Base-by-base conservation (phyloP, 1,140 invertebrate species). In the Procambarus virginalis region DNA sequence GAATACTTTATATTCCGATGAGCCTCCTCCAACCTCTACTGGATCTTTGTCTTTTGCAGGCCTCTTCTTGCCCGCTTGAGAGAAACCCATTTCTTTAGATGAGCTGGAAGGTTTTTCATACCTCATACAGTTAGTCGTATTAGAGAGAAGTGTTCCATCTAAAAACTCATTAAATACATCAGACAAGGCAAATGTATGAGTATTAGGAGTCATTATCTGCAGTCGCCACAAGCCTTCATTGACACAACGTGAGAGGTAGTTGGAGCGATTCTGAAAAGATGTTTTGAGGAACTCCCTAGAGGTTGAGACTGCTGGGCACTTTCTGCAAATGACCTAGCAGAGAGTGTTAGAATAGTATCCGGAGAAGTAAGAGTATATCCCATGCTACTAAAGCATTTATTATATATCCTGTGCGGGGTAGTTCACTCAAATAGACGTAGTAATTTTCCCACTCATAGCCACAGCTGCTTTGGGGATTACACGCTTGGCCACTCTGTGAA, bases 321-420 rank as follows among this genome's bases (percentile, higher is more conserved):
- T 49, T 83, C n/a, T 34, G 49, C 78, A 58, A 64, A 89, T 2
- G n/a, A 64, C 58, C 84, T 51, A 4, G 81, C 70, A 49, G 81
- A 51, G 46, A 49, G 60, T 8, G 60, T n/a, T 8, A 89, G 64
- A 14, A 89, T 45, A 8, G 76, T 77, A n/a, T 89, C 88, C 76
- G 75, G 20, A 89, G 73, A 20, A 89, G 60, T 34, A 89, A n/a
- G 76, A 89, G n/a, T 45, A 89, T 84, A 51, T 89, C 88, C 88
- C 88, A 89, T 45, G 88, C 88, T 46, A 89, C 88, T 34, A 89
- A 48, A 12, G 88, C 75, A 49, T 89, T 89, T 58, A 89, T 89
- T 22, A 89, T 22, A 81, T 84, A 89, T 34, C 88, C 88, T 34
- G 88, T 89, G 55, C 82, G 81, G 17, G 88, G 88, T 9, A 89